phyloP scores from a whole-genome alignment of 37 sponge, comb jelly and placozoan genomes.

The Spongilla lacustris region DNA sequence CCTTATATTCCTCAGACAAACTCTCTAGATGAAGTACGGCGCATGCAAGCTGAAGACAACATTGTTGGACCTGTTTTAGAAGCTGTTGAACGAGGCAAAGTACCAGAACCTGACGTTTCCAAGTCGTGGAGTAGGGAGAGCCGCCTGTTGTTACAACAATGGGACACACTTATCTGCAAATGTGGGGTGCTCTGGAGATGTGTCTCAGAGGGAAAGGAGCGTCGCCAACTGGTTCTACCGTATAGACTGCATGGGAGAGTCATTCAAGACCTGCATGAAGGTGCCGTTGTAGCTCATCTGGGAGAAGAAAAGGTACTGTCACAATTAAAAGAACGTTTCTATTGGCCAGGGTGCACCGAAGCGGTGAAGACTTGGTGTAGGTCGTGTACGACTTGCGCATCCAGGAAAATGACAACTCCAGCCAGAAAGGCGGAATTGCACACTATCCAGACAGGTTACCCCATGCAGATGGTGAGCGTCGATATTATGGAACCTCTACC shows the following conservation, averaged over 20 bases:
- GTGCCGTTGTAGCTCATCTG: constrained; percentile 29
- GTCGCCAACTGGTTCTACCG: constrained; percentile 39
- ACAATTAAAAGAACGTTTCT: constrained; percentile 37
- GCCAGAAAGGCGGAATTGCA: constrained; percentile 20
- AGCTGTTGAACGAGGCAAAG: too few relatives aligned
- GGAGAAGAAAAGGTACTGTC: constrained; percentile 28
- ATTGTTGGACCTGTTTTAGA: too few relatives aligned
- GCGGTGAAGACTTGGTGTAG: constrained; percentile 29
- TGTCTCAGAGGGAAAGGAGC: not conserved
- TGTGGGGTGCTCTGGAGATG: constrained; percentile 14
- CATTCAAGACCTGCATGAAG: constrained; percentile 20
- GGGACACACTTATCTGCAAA: constrained; percentile 15
- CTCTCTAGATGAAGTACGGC: too few relatives aligned
- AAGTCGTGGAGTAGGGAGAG: not conserved
- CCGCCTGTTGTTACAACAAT: constrained; percentile 12
- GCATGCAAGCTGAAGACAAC: too few relatives aligned
- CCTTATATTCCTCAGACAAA: too few relatives aligned
- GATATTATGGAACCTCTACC: constrained; percentile 58
- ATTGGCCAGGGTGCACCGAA: constrained; percentile 44
- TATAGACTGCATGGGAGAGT: not conserved
- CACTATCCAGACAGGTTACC: constrained; percentile 19
- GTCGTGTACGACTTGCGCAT: constrained; percentile 28
- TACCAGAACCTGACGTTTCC: too few relatives aligned
- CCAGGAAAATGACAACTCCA: constrained; percentile 23
- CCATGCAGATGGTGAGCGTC: constrained; percentile 36